These are phyloP conservation scores for Stenichneumon culpator DNA, from an alignment of 2,888 invertebrate genomes.

Conservation along the genomic window DNA sequence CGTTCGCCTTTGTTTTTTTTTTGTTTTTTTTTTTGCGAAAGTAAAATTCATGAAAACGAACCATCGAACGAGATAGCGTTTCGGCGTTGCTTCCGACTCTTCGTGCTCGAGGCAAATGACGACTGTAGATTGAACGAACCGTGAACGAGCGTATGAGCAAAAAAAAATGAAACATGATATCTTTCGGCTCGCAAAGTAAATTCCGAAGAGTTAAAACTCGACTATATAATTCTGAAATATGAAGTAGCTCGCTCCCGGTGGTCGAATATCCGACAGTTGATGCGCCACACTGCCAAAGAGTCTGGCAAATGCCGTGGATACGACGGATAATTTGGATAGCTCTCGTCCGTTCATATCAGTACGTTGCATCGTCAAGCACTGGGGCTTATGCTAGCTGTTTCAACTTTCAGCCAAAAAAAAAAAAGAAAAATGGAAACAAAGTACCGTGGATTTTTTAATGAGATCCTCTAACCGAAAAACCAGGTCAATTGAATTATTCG, in stretches of 20 bases:
- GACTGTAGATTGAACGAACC: neutral
- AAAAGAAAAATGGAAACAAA: slow-evolving; percentile 22
- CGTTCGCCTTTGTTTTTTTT: neutral
- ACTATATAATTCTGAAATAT: slow-evolving; percentile 68
- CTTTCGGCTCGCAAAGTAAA: neutral
- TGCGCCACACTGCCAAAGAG: slow-evolving; percentile 25
- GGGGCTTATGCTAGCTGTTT: slow-evolving; percentile 40
- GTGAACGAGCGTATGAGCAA: neutral
- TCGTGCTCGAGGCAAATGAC: neutral
- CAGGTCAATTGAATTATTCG: slow-evolving; percentile 74
- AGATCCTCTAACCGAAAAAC: slow-evolving; percentile 69
- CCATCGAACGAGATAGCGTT: neutral
- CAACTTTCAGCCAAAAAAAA: slow-evolving; percentile 66
- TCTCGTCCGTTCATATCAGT: slow-evolving; percentile 4
- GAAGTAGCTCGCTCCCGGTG: slow-evolving; percentile 65
- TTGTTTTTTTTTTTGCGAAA: neutral
- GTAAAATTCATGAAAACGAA: neutral
- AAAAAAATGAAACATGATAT: neutral
- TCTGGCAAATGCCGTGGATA: neutral
- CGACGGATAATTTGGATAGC: slow-evolving; percentile 1
- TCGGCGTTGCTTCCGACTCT: neutral
- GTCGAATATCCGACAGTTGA: slow-evolving; percentile 15
- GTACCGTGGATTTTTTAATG: slow-evolving; percentile 70
- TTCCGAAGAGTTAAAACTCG: too few species aligned
- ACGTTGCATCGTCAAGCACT: neutral